Percentiles rank a stretch among this genome's conserved stretches.
These are phyloP conservation scores for Empis stercorea DNA, from an alignment of 2,888 invertebrate genomes.

Conservation along the genomic window DNA sequence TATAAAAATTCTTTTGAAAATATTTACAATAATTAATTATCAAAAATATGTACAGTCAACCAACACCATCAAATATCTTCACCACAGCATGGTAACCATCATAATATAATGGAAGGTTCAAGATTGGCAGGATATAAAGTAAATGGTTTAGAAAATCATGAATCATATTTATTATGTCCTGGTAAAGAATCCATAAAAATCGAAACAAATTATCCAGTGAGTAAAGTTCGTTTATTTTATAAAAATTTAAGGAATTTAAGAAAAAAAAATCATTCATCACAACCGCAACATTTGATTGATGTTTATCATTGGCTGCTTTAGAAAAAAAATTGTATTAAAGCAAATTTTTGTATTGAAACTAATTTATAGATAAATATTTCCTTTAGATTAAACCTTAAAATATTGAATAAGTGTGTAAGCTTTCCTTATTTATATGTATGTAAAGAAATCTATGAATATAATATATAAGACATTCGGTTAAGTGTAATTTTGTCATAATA, in stretches of 20 bases:
- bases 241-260: slow-evolving; percentile 8
- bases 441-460: too few species aligned
- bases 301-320: slow-evolving; percentile 16
- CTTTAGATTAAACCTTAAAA: too few species aligned
- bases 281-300: slow-evolving; percentile 16
- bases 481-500: too few species aligned
- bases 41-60: not conserved
- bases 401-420: too few species aligned
- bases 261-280: slow-evolving; percentile 1
- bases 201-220: slow-evolving; percentile 30
- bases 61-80: not conserved
- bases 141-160: slow-evolving; percentile 19
- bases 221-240: slow-evolving; percentile 19
- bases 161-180: slow-evolving; percentile 32
- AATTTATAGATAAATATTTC: too few species aligned
- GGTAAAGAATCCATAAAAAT: slow-evolving; percentile 29
- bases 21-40: too few species aligned
- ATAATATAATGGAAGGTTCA: not conserved
- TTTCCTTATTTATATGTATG: too few species aligned
- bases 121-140: slow-evolving; percentile 4
- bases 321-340: not conserved
- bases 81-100: not conserved
- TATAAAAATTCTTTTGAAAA: not conserved
- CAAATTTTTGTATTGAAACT: too few species aligned
- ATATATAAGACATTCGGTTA: too few species aligned